These are phyloP conservation scores for Pemphredon lugubris DNA, from an alignment of 2,888 invertebrate species.

Conservation along the genomic window DNA sequence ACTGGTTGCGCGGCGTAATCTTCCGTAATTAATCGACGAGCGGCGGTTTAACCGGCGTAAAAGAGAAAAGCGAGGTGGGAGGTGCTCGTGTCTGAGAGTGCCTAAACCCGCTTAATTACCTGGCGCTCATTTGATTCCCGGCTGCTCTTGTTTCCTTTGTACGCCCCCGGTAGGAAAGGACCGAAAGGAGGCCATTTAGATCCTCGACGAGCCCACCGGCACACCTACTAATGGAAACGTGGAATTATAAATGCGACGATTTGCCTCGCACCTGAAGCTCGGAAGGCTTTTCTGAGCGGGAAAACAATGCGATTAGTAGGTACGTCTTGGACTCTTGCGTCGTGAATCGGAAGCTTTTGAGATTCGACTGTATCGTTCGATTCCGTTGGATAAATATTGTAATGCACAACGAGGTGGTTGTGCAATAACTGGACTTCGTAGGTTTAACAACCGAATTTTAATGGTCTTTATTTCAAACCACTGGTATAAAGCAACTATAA, in stretches of 20 bases:
- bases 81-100: slow-evolving; percentile 55
- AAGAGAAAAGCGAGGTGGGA: slow-evolving; percentile 41
- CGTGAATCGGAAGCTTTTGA: too few relatives aligned
- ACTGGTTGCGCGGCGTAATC: slow-evolving; percentile 53
- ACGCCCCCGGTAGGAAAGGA: too few relatives aligned
- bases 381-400: too few relatives aligned
- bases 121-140: slow-evolving; percentile 62
- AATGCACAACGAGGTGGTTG: too few relatives aligned
- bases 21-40: slow-evolving; percentile 60
- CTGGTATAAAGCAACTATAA: too few relatives aligned
- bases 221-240: slow-evolving; percentile 21
- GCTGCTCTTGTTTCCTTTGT: slow-evolving; percentile 55
- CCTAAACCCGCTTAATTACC: slow-evolving; percentile 67
- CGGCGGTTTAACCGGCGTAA: slow-evolving; percentile 56
- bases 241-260: slow-evolving; percentile 49
- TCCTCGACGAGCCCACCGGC: slow-evolving; percentile 10
- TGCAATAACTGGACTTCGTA: too few relatives aligned
- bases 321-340: too few relatives aligned
- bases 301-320: not conserved
- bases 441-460: too few relatives aligned
- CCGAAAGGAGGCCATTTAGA: slow-evolving; percentile 39
- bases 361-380: too few relatives aligned
- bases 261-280: slow-evolving; percentile 32
- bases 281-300: not conserved
- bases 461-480: too few relatives aligned